These are phyloP conservation scores for Numida meleagris DNA, from an alignment of 2,113 vertebrate species.

Conservation along the genomic window DNA sequence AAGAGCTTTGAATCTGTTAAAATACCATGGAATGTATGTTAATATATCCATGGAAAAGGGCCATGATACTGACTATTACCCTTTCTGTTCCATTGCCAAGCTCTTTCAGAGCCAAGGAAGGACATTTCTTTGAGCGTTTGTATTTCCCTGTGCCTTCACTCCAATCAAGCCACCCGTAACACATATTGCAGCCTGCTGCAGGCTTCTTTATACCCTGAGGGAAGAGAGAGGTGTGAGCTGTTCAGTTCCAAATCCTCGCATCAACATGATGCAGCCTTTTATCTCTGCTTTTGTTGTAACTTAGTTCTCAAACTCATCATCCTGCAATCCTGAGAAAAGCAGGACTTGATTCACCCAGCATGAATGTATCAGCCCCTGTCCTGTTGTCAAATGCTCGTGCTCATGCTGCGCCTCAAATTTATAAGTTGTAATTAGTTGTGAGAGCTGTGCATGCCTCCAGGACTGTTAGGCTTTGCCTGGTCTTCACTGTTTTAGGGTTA, in stretches of 20 bases:
- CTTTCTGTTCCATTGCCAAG: constrained; percentile 25
- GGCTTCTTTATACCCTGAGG: constrained; percentile 55
- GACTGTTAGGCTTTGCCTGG: neutral
- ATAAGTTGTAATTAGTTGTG: neutral
- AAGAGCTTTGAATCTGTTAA: constrained; percentile 47
- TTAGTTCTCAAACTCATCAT: neutral
- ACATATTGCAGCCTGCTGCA: constrained; percentile 66
- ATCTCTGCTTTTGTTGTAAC: neutral
- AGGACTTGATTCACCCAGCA: neutral
- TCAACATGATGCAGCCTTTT: neutral
- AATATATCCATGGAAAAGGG: constrained; percentile 51
- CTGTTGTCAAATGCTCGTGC: neutral
- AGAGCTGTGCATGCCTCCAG: neutral
- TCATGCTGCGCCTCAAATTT: neutral
- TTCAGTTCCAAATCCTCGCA: constrained; percentile 42
- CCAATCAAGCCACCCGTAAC: constrained; percentile 42
- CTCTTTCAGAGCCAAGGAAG: constrained; percentile 33
- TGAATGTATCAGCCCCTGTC: rapidly evolving
- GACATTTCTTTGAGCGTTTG: constrained; percentile 49
- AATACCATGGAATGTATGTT: constrained; percentile 32
- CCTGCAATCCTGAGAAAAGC: neutral
- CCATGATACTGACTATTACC: constrained; percentile 36
- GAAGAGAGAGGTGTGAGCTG: constrained; percentile 22
- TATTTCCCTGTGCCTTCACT: constrained; percentile 45
- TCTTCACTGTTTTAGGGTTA: neutral